Evolutionary conservation across 2,888 invertebrate genomes (phyloP).

Genomic region (Volucella inanis): DNA sequence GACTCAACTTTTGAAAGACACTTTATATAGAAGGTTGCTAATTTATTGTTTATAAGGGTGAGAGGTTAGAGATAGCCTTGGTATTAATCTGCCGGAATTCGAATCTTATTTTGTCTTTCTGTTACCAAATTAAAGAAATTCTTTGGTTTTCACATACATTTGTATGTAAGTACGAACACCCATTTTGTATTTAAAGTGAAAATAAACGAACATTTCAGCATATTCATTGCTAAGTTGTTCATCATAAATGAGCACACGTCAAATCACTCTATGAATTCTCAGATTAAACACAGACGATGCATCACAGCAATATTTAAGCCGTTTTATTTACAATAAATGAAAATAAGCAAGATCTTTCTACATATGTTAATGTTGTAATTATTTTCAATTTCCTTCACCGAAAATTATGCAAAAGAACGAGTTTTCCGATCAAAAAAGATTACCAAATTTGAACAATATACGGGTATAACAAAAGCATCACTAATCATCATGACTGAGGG

Average conservation of each 20-base stretch:
- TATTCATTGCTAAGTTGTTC: slow-evolving; percentile 52
- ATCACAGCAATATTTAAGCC: slow-evolving; percentile 27
- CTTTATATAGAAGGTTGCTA: too few relatives aligned
- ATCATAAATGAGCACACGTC: slow-evolving; percentile 62
- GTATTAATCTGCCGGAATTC: too few relatives aligned
- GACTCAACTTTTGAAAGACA: too few relatives aligned
- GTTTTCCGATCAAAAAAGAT: slow-evolving; percentile 54
- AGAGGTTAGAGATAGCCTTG: too few relatives aligned
- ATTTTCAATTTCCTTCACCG: slow-evolving; percentile 2
- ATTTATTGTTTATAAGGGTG: too few relatives aligned
- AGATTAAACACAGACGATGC: slow-evolving; percentile 5
- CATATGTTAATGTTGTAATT: neutral
- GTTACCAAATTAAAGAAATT: too few relatives aligned
- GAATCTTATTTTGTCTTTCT: too few relatives aligned
- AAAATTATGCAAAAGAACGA: slow-evolving; percentile 38
- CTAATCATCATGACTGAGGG: slow-evolving; percentile 25
- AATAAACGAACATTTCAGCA: slow-evolving; percentile 37
- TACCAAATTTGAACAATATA: slow-evolving; percentile 40
- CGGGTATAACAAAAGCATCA: slow-evolving; percentile 37
- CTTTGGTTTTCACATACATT: too few relatives aligned
- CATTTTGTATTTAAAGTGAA: neutral
- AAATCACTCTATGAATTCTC: slow-evolving; percentile 24
- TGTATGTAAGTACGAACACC: too few relatives aligned
- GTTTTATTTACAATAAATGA: slow-evolving; percentile 32
- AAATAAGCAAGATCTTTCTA: slow-evolving; percentile 13